These are phyloP conservation scores for Drosophila kanapiae DNA, from an alignment of 1,140 invertebrate species.

Conservation along the genomic window DNA sequence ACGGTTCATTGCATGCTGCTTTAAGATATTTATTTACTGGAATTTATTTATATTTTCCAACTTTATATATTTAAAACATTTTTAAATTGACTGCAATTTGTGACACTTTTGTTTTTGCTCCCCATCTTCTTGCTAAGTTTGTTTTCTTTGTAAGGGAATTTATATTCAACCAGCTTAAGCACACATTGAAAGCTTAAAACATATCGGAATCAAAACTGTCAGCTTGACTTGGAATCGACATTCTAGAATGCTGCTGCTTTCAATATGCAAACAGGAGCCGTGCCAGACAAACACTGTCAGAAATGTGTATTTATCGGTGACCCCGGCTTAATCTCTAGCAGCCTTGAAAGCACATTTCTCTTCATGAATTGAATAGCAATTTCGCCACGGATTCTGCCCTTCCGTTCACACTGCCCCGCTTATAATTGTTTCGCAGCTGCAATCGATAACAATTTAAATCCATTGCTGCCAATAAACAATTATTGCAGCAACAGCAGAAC, in stretches of 20 bases:
- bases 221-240: background rate
- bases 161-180: background rate
- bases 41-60: background rate
- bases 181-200: background rate
- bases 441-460: constrained; percentile 80
- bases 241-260: constrained; percentile 8
- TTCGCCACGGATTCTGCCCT: background rate
- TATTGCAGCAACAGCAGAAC: constrained; percentile 68
- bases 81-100: background rate
- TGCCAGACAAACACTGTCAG: constrained; percentile 17
- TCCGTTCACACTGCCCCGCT: constrained; percentile 22
- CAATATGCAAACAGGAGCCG: constrained; percentile 16
- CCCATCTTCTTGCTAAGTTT: background rate
- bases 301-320: constrained; percentile 25
- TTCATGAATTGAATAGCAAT: constrained; percentile 11
- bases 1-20: too few species aligned
- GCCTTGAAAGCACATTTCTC: constrained; percentile 16
- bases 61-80: background rate
- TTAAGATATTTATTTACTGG: background rate
- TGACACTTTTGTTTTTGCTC: background rate
- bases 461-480: constrained; percentile 80
- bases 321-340: constrained; percentile 3
- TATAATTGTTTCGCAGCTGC: constrained; percentile 71
- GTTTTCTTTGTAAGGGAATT: background rate
- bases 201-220: background rate